Percentiles rank a stretch among this genome's conserved stretches.
Conservation (phyloP, 1,140 invertebrate species). For the Drosophila parabipectinata region DNA sequence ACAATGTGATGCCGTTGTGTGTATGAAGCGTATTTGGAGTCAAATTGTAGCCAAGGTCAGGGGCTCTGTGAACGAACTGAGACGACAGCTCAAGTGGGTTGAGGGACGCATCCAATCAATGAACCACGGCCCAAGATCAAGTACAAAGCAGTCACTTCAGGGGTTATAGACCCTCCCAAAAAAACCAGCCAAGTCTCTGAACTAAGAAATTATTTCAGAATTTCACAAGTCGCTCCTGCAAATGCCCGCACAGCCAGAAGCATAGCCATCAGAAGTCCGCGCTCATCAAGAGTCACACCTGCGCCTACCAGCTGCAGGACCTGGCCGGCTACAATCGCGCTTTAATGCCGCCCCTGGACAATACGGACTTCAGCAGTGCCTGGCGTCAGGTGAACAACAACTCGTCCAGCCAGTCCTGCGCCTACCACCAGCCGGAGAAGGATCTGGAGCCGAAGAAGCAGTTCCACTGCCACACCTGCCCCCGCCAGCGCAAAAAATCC, state of each 20-base stretch:
- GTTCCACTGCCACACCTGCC: slow-evolving; percentile 68
- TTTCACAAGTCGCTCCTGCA: slow-evolving; percentile 78
- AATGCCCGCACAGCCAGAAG: slow-evolving; percentile 68
- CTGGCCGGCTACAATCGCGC: slow-evolving; percentile 67
- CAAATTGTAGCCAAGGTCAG: slow-evolving; percentile 77
- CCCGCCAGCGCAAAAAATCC: slow-evolving; percentile 61
- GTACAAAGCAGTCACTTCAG: slow-evolving; percentile 54
- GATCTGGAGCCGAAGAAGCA: slow-evolving; percentile 28
- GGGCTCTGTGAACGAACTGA: slow-evolving; percentile 77
- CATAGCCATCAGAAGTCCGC: slow-evolving; percentile 50
- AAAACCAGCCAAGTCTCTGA: no score
- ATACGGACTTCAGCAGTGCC: slow-evolving; percentile 61
- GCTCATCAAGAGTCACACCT: slow-evolving; percentile 73
- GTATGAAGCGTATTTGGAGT: slow-evolving; percentile 21
- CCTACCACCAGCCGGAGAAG: slow-evolving; percentile 50
- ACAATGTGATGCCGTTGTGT: slow-evolving; percentile 42
- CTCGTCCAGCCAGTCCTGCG: slow-evolving; percentile 47
- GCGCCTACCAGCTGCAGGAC: slow-evolving; percentile 72
- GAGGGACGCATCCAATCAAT: slow-evolving; percentile 69
- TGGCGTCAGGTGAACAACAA: slow-evolving; percentile 72
- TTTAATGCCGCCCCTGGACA: slow-evolving; percentile 70
- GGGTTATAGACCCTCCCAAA: background rate
- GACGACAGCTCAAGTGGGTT: slow-evolving; percentile 40
- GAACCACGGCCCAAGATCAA: slow-evolving; percentile 67
- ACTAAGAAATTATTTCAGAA: slow-evolving; percentile 48